Base-by-base conservation (phyloP, 2,888 invertebrate species). In the Ferrisia virgata region DNA sequence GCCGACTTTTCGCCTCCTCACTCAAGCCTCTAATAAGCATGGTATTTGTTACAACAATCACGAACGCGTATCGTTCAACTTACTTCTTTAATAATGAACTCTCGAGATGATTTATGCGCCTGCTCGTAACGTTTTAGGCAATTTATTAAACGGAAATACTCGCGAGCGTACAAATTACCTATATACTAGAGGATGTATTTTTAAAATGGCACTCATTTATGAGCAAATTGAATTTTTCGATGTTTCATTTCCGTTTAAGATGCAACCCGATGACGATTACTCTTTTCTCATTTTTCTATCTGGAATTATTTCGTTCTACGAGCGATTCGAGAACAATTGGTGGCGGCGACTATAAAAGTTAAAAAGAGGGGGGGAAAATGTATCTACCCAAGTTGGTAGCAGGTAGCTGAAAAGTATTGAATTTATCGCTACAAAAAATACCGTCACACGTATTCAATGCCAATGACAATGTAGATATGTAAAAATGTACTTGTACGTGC, bases 1-100 rank as follows among this genome's bases (percentile, higher is more conserved):
- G 40, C 53, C n/a, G 22, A 8, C 53, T 18, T 22, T 8, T 53
- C 22, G 8, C 22, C 53, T 22, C 53, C 2, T 53, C 22, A 0
- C 22, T 47, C 13, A 5, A 47, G 58, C 15, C 64, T 13, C 15
- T 28, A 28, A 64, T 64, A 28, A 64, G 64, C 64, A 53, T 18
- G 22, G 28, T 64, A 64, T 28, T 64, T 64, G 64, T 64, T 64
- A 64, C 64, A 64, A 64, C 64, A 31, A 64, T 64, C 64, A 64
- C 64, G 64, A 64, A 64, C 64, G 64, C 64, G 64, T 64, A 64
- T 64, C 64, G 64, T 25, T 64, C 28, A 64, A 64, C 28, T 64
- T 28, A 28, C 53, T n/a, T n/a, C n/a, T 64, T 64, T 64, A 64
- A 64, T 64, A 64, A 64, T 64, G 64, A 64, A 64, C 64, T 64